Conservation (phyloP, 2,113 vertebrate species). For the Amia ocellicauda region DNA sequence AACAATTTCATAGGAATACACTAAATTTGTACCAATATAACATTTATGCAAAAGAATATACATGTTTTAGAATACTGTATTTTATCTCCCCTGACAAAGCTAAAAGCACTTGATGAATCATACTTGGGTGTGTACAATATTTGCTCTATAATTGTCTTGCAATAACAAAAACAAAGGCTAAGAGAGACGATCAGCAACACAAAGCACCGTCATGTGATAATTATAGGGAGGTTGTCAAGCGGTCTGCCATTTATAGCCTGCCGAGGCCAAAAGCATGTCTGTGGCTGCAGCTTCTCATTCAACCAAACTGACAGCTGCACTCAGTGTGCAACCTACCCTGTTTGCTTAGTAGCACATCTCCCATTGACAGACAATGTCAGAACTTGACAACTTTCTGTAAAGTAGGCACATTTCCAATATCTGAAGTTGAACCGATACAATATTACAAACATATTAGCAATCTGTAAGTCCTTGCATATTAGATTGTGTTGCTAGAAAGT, state of each 20-base stretch:
- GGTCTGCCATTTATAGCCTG: not conserved
- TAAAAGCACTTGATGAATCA: not conserved
- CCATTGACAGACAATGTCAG: no score
- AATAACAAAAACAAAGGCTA: not conserved
- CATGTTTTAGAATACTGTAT: not conserved
- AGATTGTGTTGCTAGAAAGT: no score
- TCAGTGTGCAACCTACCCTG: no score
- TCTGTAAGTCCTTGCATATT: no score
- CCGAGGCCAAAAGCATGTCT: not conserved
- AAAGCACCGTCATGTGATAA: not conserved
- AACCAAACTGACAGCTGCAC: not conserved
- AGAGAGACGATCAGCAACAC: not conserved
- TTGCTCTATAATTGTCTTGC: not conserved
- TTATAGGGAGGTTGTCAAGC: not conserved
- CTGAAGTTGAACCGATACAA: no score
- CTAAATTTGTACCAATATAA: no score
- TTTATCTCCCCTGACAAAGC: not conserved
- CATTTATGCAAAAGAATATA: no score
- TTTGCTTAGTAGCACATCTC: no score
- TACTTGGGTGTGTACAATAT: slow-evolving; percentile 1
- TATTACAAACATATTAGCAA: no score
- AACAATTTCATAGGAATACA: no score
- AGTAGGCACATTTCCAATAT: no score
- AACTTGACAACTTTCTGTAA: no score
- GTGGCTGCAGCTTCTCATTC: not conserved